Evolutionary conservation across 2,797 vertebrate genomes (phyloP), one percentile per base, ranked within the genome.

Genomic region (Onychomys leucogaster): DNA sequence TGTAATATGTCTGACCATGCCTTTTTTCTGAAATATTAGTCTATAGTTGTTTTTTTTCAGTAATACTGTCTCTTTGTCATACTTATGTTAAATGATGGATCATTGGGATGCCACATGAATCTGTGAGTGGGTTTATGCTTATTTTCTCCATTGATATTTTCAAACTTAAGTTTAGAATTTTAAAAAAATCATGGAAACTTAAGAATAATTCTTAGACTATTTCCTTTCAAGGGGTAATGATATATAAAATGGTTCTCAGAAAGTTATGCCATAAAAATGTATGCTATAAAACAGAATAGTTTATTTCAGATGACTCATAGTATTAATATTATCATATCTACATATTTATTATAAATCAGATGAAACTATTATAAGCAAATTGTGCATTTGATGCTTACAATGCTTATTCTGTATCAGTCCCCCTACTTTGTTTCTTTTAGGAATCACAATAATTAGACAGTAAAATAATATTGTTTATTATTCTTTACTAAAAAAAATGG

Each of bases 321-420:
- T 80, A 6, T 23, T 89, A 83, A 87, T 84, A 81, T 95, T 41
- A 83, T 75, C 46, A 61, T n/a, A 88, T 95, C 86, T 43, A 88
- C 41, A 93, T 92, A 43, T 37, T 41, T 9, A 96, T 89, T 91
- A 41, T 78, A 95, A 94, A 90, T 92, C 37, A 94, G 25, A 63
- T 14, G 0, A 9, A 87, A 85, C 16, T 67, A 46, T 57, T 96
- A 41, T 81, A 65, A 78, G 16, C 13, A 10, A 88, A 16, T 11
- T 84, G 81, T 29, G 78, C 21, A 6, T 77, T 80, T 69, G 90
- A 57, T 59, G 8, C 55, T 83, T 86, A 12, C 37, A 14, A 65
- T 55, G 96, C 61, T 8, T 82, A 84, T 75, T 82, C 43, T 90
- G 34, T 69, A n/a, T 95, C 88, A 4, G 0, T 57, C 3, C 16